Conservation (phyloP, 2,888 invertebrate genomes). For the Pyrocoelia pectoralis region DNA sequence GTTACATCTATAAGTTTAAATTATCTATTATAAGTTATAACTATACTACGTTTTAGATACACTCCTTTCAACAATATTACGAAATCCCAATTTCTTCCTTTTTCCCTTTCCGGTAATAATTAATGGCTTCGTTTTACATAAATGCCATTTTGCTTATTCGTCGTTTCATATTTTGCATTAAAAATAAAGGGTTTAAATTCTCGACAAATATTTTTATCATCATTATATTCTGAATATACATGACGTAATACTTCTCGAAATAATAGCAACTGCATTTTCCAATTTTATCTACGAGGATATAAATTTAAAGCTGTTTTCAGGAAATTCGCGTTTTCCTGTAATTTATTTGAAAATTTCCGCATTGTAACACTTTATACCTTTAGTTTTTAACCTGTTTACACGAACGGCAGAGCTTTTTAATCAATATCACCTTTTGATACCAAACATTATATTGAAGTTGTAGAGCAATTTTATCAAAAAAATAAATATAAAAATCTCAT, state of each 20-base stretch:
- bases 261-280: conserved; percentile 10
- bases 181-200: no score
- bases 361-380: conserved; percentile 10
- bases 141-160: no score
- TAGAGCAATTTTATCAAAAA: background rate
- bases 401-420: background rate
- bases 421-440: background rate
- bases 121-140: no score
- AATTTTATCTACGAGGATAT: conserved; percentile 6
- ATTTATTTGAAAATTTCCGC: conserved; percentile 11
- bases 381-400: conserved; percentile 6
- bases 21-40: no score
- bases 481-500: conserved; percentile 15
- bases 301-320: conserved; percentile 10
- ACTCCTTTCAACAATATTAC: no score
- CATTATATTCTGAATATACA: no score
- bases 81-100: no score
- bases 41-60: no score
- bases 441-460: background rate
- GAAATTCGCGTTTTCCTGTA: conserved; percentile 12
- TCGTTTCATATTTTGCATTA: no score
- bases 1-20: no score
- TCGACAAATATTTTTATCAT: no score
- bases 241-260: background rate
- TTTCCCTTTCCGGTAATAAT: no score